Base-by-base conservation (phyloP, 2,113 vertebrate species). In the Ptychochromis oligacanthus region DNA sequence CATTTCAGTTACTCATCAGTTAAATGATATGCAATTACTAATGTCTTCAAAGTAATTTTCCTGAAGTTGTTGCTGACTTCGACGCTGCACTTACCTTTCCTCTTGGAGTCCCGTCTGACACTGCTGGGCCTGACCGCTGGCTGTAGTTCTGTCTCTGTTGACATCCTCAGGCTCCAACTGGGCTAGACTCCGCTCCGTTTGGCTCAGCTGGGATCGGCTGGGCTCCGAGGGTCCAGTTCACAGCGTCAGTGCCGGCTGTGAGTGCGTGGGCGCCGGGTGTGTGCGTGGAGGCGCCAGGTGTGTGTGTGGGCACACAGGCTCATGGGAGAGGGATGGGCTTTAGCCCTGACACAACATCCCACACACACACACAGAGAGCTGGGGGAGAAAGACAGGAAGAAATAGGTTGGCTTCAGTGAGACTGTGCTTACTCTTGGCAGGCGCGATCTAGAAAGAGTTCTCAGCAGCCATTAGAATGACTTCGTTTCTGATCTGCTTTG, bases 141-240 rank as follows among this genome's bases (percentile, higher is more conserved):
- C 97, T 98, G 98, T 95, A 98, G 97, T 96, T 99, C 98, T 95
- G 98, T 97, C 98, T 99, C 98, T 97, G 98, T 98, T 97, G 98
- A 99, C 98, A 99, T 99, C 96, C 97, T 99, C 91, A 79, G 91
- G 81, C 81, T 94, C 93, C 92, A 81, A 88, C 87, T 88, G 86
- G 89, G 87, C 92, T 93, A 67, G 89, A 89, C 89, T 89, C 76
- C 70, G 58, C 91, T 88, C 88, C 80, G 78, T 90, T 92, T 70
- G 90, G 91, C 91, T 92, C 89, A 28, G 80, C 83, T 85, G 85
- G 83, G 81, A 49, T 89, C 89, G 24, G 79, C 79, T 77, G 87
- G 91, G 89, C 84, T 92, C 85, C 17, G 80, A 81, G 87, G 88
- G 88, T 91, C 92, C 93, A 79, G 78, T 89, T 92, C 87, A 90